Evolutionary conservation across 2,888 invertebrate species (phyloP).

Genomic region (Altica lythri): DNA sequence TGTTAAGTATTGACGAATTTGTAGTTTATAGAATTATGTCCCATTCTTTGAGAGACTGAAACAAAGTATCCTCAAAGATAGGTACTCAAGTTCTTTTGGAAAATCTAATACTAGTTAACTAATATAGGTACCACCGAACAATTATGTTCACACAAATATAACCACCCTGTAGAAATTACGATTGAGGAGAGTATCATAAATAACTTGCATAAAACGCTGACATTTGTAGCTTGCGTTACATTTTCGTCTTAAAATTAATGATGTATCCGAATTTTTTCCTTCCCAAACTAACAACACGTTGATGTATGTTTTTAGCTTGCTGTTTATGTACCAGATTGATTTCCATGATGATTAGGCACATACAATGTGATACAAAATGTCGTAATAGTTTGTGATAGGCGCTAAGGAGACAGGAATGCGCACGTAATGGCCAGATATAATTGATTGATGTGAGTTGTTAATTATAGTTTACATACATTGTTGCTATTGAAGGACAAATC

Average conservation of each 20-base stretch:
- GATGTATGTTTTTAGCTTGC: constrained; percentile 13
- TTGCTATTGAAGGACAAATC: no score
- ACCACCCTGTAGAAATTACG: constrained; percentile 3
- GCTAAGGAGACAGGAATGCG: constrained; percentile 4
- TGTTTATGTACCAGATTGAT: constrained; percentile 14
- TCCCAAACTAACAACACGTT: constrained; percentile 17
- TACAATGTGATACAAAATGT: constrained; percentile 9
- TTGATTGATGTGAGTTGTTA: constrained; percentile 14
- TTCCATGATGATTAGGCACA: constrained; percentile 11
- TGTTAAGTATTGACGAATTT: no score
- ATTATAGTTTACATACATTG: no score
- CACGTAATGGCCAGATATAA: constrained; percentile 8
- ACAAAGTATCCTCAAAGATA: no score
- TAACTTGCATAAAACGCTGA: constrained; percentile 18
- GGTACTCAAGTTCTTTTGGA: no score
- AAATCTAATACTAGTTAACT: no score
- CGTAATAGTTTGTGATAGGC: constrained; percentile 2
- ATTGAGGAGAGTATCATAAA: not conserved
- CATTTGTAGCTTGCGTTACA: constrained; percentile 22
- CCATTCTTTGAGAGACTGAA: no score
- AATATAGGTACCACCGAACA: no score
- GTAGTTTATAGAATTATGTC: no score
- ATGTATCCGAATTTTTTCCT: constrained; percentile 17
- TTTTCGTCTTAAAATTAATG: constrained; percentile 19
- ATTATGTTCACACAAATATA: no score